A percentile compares a stretch with the other conserved stretches of the same genome.
These are phyloP conservation scores for Sebastes itinus DNA, from an alignment of 2,797 vertebrate species.

Conservation along the genomic window DNA sequence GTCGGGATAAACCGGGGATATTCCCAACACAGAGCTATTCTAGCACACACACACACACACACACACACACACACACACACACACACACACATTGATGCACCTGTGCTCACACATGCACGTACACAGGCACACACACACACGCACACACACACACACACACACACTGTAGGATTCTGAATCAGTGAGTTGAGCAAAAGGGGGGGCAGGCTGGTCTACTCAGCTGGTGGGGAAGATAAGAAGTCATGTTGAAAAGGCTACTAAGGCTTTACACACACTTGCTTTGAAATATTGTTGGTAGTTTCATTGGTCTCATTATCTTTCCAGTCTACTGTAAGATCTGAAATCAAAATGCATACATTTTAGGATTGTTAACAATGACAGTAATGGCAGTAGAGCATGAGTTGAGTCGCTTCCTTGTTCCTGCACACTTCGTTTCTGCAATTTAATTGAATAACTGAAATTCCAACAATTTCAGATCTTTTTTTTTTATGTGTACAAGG, in stretches of 20 bases:
- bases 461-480: neutral
- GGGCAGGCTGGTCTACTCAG: constrained; percentile 54
- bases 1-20: constrained; percentile 78
- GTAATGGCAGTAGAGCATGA: constrained; percentile 16
- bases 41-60: constrained; percentile 55
- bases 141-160: constrained; percentile 1
- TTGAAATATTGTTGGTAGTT: constrained; percentile 17
- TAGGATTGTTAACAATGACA: neutral
- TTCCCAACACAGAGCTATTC: constrained; percentile 77
- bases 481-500: constrained; percentile 21
- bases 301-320: neutral
- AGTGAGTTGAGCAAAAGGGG: constrained; percentile 53
- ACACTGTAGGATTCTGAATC: constrained; percentile 48
- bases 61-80: neutral
- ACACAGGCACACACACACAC: neutral
- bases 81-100: neutral
- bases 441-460: neutral
- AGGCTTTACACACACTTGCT: constrained; percentile 57
- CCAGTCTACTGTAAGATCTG: neutral
- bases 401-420: constrained; percentile 3
- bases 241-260: constrained; percentile 53
- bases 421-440: too few relatives aligned
- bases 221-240: constrained; percentile 52
- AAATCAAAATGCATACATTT: constrained; percentile 7
- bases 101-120: constrained; percentile 1